Evolutionary conservation across 2,113 vertebrate genomes (phyloP), one percentile per base, ranked within the genome.

Genomic region (Osmerus eperlanus): DNA sequence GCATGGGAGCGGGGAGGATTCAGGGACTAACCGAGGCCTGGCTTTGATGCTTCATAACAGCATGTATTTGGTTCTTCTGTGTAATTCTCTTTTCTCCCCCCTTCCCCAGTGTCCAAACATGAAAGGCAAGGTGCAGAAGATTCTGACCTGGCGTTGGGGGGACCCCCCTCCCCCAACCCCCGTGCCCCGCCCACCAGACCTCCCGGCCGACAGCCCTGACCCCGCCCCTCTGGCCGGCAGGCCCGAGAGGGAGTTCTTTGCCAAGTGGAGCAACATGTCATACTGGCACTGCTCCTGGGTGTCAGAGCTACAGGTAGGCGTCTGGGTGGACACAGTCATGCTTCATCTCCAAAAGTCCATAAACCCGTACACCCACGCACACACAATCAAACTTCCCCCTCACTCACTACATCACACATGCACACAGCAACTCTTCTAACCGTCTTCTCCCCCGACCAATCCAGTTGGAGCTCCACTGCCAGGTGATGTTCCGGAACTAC

Each of bases 271-370:
- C 78, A 96, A 91, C 87, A 94, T 99, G 96, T 99, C 97, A 0
- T 99, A 99, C 59, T 98, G 97, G 95, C 97, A 99, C 84, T 98
- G 97, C 77, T 99, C 96, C 47, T 99, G 97, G 97, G 97, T 99
- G 67, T 94, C 96, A 0, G 97, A 99, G 81, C 84, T 99, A 18
- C 97, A 99, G 96, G 97, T 98, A 79, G 6, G 60, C 2, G 25
- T 47, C 41, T 8, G 36, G 14, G 28, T 13, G 23, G 51, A 25
- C 0, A 3, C 47, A 58, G 2, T 3, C 23, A 32, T 16, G 11
- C 11, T 2, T 32, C 59, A 21, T 4, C 5, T 11, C n/a, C 7
- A 18, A 23, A 29, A 25, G 59, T n/a, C 16, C 56, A 59, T n/a
- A 47, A 13, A 41, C 36, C 5, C 32, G 13, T 28, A n/a, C 63